These are phyloP conservation scores for Brachystomella parvula DNA, from an alignment of 1,140 invertebrate species.

Conservation along the genomic window DNA sequence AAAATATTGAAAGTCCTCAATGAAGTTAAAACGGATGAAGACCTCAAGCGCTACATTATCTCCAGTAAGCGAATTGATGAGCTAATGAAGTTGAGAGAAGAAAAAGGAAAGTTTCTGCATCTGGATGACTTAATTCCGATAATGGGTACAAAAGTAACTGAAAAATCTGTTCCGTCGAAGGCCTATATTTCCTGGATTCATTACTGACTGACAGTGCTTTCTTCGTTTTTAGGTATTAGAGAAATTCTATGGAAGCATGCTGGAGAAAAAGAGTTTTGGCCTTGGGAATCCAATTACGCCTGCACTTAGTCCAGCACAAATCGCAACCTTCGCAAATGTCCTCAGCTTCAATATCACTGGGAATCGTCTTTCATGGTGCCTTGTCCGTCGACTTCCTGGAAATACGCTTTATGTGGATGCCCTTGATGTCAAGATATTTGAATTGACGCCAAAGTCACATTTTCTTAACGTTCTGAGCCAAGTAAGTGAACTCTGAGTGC, in stretches of 20 bases:
- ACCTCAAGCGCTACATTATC: constrained; percentile 22
- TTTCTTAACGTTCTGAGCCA: constrained; percentile 19
- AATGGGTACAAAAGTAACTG: constrained; percentile 20
- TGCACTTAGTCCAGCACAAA: constrained; percentile 1
- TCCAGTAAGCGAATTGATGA: constrained; percentile 17
- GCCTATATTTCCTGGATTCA: neutral
- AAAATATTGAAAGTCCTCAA: constrained; percentile 24
- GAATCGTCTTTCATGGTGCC: constrained; percentile 15
- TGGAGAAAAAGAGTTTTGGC: constrained; percentile 10
- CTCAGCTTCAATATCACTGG: constrained; percentile 22
- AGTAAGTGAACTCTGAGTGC: constrained; percentile 14
- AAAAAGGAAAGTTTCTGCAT: constrained; percentile 1
- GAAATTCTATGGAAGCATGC: constrained; percentile 23
- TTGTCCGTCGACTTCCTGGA: neutral
- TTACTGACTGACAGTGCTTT: neutral
- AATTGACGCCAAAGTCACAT: constrained; percentile 19
- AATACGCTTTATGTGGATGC: neutral
- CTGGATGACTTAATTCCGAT: constrained; percentile 18
- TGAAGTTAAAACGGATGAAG: constrained; percentile 5
- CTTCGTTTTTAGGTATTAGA: constrained; percentile 11
- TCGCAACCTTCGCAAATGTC: constrained; percentile 1
- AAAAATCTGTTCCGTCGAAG: neutral
- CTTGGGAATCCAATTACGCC: constrained; percentile 17
- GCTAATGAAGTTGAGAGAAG: constrained; percentile 12
- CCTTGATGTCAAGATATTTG: neutral